A percentile compares a stretch with the other conserved stretches of the same genome.
Conservation (phyloP, 2,113 vertebrate genomes). For the Anser brachyrhynchus region DNA sequence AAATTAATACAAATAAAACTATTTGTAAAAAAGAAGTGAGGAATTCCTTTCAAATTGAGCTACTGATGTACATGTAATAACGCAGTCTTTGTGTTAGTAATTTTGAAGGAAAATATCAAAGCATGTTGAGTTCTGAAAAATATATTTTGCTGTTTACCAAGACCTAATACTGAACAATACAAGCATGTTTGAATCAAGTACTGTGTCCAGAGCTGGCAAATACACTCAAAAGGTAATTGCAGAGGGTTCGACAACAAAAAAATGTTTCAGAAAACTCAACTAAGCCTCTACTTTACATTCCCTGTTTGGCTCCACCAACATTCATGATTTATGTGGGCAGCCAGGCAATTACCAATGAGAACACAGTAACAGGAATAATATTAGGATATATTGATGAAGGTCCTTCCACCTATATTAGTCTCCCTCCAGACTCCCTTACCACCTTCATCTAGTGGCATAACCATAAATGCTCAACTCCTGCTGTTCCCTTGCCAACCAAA, state of each 20-base stretch:
- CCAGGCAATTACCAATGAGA: background rate
- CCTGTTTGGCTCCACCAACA: background rate
- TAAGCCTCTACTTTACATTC: background rate
- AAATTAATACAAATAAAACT: background rate
- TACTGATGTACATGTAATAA: background rate
- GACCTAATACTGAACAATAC: background rate
- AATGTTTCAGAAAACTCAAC: background rate
- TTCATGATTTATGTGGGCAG: background rate
- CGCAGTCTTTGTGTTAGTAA: background rate
- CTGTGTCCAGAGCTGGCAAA: background rate
- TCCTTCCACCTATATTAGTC: background rate
- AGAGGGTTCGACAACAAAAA: background rate
- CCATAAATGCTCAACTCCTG: background rate
- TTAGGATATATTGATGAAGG: background rate
- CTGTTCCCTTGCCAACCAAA: background rate
- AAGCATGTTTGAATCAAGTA: background rate
- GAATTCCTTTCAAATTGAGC: background rate
- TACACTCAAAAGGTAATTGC: background rate
- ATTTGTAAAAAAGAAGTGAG: background rate
- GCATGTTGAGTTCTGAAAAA: background rate
- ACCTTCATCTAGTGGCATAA: background rate
- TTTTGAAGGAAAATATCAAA: constrained; percentile 24
- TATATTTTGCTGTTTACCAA: background rate
- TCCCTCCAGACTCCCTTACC: background rate
- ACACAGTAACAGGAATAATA: background rate